phyloP scores from a whole-genome alignment of 2,113 vertebrate species.

The Monarcha castaneiventris region DNA sequence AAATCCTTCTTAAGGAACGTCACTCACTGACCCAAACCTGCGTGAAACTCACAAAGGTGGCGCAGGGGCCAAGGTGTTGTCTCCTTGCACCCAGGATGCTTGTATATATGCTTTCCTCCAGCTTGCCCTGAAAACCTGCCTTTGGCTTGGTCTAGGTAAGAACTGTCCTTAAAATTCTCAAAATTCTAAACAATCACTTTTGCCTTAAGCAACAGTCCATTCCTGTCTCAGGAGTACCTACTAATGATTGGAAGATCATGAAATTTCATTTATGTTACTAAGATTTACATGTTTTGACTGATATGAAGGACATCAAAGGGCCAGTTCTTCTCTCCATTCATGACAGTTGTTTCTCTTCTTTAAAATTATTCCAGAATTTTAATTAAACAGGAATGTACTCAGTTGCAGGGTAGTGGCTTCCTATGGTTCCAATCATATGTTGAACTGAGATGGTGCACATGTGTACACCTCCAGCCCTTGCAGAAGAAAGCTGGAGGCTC shows the following conservation, averaged over 20 bases:
- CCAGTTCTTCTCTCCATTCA: not conserved
- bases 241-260: not conserved
- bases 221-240: not conserved
- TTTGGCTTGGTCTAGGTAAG: not conserved
- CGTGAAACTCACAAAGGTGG: not conserved
- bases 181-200: not conserved
- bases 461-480: not conserved
- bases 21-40: not conserved
- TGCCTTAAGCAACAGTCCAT: not conserved
- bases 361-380: not conserved
- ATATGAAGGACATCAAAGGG: not conserved
- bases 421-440: not conserved
- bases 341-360: not conserved
- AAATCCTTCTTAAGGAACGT: not conserved
- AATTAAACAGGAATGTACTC: not conserved
- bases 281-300: not conserved
- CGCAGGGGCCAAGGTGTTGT: not conserved
- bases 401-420: not conserved
- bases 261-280: not conserved
- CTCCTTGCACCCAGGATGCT: not conserved
- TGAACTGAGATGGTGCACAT: not conserved
- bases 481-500: not conserved
- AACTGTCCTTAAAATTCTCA: not conserved
- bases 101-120: not conserved
- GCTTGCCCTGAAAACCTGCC: not conserved